Conservation (phyloP, 2,888 invertebrate species). For the Ferrisia virgata region DNA sequence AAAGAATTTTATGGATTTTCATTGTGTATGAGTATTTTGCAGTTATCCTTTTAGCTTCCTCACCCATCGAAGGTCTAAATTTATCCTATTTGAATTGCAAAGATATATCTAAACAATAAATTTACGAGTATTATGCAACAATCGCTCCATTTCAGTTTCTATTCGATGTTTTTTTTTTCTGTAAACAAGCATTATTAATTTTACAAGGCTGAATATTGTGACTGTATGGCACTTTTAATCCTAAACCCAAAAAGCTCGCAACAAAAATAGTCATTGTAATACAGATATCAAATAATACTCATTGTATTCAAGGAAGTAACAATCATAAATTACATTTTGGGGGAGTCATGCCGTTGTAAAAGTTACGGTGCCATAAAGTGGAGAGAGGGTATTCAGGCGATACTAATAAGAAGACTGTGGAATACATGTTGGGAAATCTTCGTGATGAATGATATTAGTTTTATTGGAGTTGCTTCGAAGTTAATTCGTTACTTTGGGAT, state of each 20-base stretch:
- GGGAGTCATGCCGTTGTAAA: constrained; percentile 1
- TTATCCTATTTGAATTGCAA: too few species aligned
- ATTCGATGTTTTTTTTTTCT: not conserved
- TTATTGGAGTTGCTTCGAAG: constrained; percentile 24
- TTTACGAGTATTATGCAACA: not conserved
- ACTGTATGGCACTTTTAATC: constrained; percentile 4
- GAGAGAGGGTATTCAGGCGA: constrained; percentile 10
- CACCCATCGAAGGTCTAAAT: too few species aligned
- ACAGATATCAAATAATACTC: constrained; percentile 28
- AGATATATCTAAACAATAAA: not conserved
- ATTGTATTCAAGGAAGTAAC: constrained; percentile 12
- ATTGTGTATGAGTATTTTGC: too few species aligned
- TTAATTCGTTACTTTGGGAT: constrained; percentile 14
- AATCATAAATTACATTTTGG: constrained; percentile 31
- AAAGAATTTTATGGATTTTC: too few species aligned
- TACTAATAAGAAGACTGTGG: constrained; percentile 13
- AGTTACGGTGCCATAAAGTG: constrained; percentile 10
- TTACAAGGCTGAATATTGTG: not conserved
- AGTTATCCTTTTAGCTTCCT: too few species aligned
- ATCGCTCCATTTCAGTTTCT: not conserved
- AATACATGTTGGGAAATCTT: constrained; percentile 18
- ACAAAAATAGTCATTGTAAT: constrained; percentile 27
- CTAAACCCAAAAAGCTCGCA: not conserved
- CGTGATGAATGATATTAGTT: constrained; percentile 27
- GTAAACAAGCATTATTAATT: constrained; percentile 10